Evolutionary conservation across 2,797 vertebrate genomes (phyloP).

Genomic region (Melanotaenia pygmaea): DNA sequence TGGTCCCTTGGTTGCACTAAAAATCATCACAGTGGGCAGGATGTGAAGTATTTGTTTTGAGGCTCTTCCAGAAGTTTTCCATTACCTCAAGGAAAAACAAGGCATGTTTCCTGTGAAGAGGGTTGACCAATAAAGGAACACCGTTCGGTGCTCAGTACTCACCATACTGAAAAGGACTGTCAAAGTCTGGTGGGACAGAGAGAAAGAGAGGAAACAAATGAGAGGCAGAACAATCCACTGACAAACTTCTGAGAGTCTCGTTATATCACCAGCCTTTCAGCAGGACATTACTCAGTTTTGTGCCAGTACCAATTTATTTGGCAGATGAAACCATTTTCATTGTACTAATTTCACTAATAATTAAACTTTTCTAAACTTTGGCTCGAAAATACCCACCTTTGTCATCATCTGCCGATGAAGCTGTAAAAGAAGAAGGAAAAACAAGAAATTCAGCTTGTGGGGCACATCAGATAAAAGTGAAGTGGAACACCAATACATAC

Average conservation of each 20-base stretch:
- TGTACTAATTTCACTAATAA: conserved; percentile 35
- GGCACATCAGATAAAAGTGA: conserved; percentile 33
- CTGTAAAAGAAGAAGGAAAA: conserved; percentile 42
- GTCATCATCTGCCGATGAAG: conserved; percentile 48
- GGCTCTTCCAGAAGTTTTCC: conserved; percentile 64
- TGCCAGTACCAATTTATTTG: conserved; percentile 30
- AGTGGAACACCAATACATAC: background rate
- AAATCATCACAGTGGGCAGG: conserved; percentile 8
- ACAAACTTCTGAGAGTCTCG: conserved; percentile 55
- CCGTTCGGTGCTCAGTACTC: conserved; percentile 61
- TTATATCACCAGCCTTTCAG: conserved; percentile 32
- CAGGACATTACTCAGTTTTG: conserved; percentile 36
- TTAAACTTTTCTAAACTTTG: conserved; percentile 42
- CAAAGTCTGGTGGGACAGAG: conserved; percentile 67
- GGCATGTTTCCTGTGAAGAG: conserved; percentile 68
- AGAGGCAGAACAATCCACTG: conserved; percentile 51
- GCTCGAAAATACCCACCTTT: conserved; percentile 65
- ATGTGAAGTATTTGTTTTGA: conserved; percentile 35
- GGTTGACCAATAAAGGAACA: conserved; percentile 35
- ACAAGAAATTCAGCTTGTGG: conserved; percentile 25
- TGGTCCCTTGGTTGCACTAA: background rate
- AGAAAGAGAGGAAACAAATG: conserved; percentile 46
- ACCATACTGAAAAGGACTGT: conserved; percentile 85
- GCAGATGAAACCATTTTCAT: conserved; percentile 7
- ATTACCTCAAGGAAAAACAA: conserved; percentile 54